phyloP scores from a whole-genome alignment of 2,888 invertebrate species.

The Sacculina carcini region DNA sequence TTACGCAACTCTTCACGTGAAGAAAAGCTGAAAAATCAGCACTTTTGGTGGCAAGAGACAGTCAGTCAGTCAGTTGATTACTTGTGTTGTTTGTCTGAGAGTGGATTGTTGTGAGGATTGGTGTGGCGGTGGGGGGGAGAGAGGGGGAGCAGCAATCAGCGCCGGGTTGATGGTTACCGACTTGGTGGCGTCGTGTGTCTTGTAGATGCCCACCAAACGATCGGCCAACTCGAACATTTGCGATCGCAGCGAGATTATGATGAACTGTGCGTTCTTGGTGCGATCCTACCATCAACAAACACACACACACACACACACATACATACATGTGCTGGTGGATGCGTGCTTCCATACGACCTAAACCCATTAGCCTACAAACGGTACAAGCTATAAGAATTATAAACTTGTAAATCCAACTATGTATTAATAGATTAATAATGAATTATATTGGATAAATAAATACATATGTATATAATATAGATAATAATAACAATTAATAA shows the following conservation, averaged over 20 bases:
- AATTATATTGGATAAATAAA: too few relatives aligned
- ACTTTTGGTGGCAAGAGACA: neutral
- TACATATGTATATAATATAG: too few relatives aligned
- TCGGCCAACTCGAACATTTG: constrained; percentile 95
- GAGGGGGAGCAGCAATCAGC: constrained; percentile 3
- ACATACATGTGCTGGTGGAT: too few relatives aligned
- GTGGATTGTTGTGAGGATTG: too few relatives aligned
- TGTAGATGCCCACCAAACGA: constrained; percentile 79
- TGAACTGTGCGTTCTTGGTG: constrained; percentile 90
- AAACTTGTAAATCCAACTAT: too few relatives aligned
- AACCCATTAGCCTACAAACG: too few relatives aligned
- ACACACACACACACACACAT: neutral
- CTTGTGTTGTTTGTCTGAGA: too few relatives aligned
- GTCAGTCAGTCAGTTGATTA: neutral
- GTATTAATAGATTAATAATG: too few relatives aligned
- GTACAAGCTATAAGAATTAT: too few relatives aligned
- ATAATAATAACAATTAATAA: constrained; percentile 5
- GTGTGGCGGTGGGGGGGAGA: neutral
- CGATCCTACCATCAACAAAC: constrained; percentile 34
- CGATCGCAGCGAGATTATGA: constrained; percentile 81
- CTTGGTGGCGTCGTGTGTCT: constrained; percentile 65
- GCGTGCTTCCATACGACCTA: too few relatives aligned
- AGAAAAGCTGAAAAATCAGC: neutral
- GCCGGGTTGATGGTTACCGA: constrained; percentile 35
- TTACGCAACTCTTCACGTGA: too few relatives aligned